Conservation (phyloP, 2,888 invertebrate species). For the Ecliptopera silaceata region DNA sequence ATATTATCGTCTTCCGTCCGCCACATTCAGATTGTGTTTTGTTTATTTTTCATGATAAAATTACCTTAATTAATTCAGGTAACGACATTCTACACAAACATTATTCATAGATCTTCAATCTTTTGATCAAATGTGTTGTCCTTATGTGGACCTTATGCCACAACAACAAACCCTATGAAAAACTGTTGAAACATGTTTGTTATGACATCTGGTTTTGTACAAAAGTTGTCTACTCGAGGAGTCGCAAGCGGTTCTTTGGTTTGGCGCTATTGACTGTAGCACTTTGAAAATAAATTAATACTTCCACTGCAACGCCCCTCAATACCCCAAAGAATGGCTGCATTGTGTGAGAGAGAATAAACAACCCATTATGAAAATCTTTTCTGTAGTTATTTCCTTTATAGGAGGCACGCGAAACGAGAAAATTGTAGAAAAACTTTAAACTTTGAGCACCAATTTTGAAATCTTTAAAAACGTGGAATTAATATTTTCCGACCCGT, state of each 20-base stretch:
- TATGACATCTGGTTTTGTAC: not conserved
- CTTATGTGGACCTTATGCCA: too few relatives aligned
- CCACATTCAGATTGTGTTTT: too few relatives aligned
- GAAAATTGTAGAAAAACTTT: conserved; percentile 28
- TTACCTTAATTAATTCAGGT: too few relatives aligned
- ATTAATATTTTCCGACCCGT: not conserved
- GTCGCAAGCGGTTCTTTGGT: not conserved
- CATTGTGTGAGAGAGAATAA: conserved; percentile 24
- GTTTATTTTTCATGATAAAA: too few relatives aligned
- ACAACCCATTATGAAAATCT: conserved; percentile 20
- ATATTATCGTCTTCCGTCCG: too few relatives aligned
- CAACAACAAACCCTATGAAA: too few relatives aligned
- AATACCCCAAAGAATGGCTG: conserved; percentile 17
- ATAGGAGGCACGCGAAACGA: conserved; percentile 32
- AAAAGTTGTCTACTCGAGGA: not conserved
- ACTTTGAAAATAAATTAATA: conserved; percentile 30
- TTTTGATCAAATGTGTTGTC: too few relatives aligned
- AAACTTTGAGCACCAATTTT: not conserved
- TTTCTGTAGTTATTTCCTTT: conserved; percentile 30
- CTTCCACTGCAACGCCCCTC: conserved; percentile 20
- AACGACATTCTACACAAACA: too few relatives aligned
- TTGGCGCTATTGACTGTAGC: conserved; percentile 1
- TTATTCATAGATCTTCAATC: too few relatives aligned
- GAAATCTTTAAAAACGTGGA: too few relatives aligned
- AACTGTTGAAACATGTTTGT: too few relatives aligned